Base-by-base conservation (phyloP, 2,113 vertebrate species). In the Siniperca knerii region DNA sequence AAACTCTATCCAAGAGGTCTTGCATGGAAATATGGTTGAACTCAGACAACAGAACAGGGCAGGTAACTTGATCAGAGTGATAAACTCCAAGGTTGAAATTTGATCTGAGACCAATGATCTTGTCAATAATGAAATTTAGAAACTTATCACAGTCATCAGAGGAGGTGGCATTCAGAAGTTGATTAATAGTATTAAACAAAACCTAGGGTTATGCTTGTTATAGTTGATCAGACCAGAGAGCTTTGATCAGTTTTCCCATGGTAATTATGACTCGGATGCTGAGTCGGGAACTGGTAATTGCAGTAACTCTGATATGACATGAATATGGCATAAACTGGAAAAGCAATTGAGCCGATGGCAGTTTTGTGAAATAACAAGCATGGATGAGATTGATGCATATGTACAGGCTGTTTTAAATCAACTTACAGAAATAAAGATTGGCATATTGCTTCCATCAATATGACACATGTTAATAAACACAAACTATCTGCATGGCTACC, bases 401-500 rank as follows among this genome's bases (percentile, higher is more conserved):
- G 4, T 37, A 37, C 18, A 29, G 25, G 15, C 44, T 18, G 25
- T 42, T 65, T 40, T 23, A 66, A 66, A 9, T 23, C 9, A 66
- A 10, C 20, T 66, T 23, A 23, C 4, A 66, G 21, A 25, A 68
- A 46, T 46, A 68, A 46, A 46, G 46, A 68, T 16, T 68, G 23
- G 12, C 65, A 46, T 25, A 16, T 25, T 68, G 42, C 65, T 9
- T 46, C 12, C 13, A 68, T 67, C 6, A 9, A 44, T 67, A 15
- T 67, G 21, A 55, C 54, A 55, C n/a, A 55, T 55, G 54, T 55
- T 55, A 23, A 10, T 29, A 55, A 29, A 71, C 21, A 50, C 16
- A 58, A 81, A 48, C 50, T 13, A 20, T 54, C 57, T 48, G 20
- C 72, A 80, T 46, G 42, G 52, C 35, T 64, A 69, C 10, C 13